These are phyloP conservation scores for Drosophila pseudoobscura DNA, from an alignment of 1,140 invertebrate genomes.

Conservation along the genomic window DNA sequence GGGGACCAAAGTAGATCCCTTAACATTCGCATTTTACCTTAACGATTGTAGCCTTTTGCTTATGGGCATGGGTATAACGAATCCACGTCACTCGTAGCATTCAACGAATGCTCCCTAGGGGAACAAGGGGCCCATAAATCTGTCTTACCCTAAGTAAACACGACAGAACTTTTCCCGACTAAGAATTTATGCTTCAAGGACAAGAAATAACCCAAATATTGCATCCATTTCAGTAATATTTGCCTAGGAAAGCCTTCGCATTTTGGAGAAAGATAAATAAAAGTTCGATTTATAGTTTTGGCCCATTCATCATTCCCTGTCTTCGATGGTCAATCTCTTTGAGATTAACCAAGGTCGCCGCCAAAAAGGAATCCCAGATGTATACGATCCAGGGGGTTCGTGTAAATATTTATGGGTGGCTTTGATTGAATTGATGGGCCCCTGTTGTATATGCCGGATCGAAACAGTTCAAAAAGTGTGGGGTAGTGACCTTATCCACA, in stretches of 20 bases:
- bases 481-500: no score
- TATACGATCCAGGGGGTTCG: conserved; percentile 10
- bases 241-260: neutral
- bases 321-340: conserved; percentile 41
- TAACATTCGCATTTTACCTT: no score
- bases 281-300: conserved; percentile 9
- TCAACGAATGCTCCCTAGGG: no score
- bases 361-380: conserved; percentile 19
- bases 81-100: no score
- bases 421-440: conserved; percentile 46
- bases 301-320: conserved; percentile 15
- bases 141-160: no score
- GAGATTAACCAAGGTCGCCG: conserved; percentile 42
- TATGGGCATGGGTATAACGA: no score
- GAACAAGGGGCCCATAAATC: no score
- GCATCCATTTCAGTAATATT: conserved; percentile 10
- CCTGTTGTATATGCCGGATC: neutral
- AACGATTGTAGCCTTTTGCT: no score
- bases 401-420: conserved; percentile 61
- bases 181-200: no score
- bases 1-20: no score
- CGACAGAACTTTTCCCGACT: no score
- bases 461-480: no score
- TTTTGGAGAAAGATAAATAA: conserved; percentile 1
- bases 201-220: neutral